These are phyloP conservation scores for Sericinus montela DNA, from an alignment of 2,888 invertebrate species.

Conservation along the genomic window DNA sequence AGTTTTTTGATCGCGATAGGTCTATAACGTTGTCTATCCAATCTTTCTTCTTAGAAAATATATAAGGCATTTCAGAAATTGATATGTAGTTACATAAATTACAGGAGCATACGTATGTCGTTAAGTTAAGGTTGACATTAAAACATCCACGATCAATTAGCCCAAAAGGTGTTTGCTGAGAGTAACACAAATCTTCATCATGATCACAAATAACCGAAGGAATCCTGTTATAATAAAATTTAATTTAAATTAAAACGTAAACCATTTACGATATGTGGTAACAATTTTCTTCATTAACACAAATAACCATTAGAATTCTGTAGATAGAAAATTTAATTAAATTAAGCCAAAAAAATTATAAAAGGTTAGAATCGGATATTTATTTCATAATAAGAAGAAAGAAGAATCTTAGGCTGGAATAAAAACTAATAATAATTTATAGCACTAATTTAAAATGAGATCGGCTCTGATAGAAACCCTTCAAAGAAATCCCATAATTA, in stretches of 20 bases:
- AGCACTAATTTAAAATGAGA: too few species aligned
- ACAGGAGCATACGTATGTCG: conserved; percentile 58
- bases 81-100: conserved; percentile 63
- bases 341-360: too few species aligned
- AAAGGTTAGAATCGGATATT: too few species aligned
- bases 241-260: background rate
- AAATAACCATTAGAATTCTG: too few species aligned
- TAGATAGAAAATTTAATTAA: too few species aligned
- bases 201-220: conserved; percentile 42
- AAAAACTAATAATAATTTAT: too few species aligned
- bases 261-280: too few species aligned
- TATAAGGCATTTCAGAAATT: conserved; percentile 55
- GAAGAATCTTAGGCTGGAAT: too few species aligned
- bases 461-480: too few species aligned
- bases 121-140: conserved; percentile 47
- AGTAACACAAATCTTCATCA: conserved; percentile 54
- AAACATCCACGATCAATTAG: conserved; percentile 59
- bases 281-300: too few species aligned
- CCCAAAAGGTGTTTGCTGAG: conserved; percentile 63
- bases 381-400: too few species aligned
- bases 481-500: too few species aligned
- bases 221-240: conserved; percentile 33
- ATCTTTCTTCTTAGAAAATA: conserved; percentile 45
- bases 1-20: conserved; percentile 45
- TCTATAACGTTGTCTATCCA: conserved; percentile 60